phyloP scores from a whole-genome alignment of 2,797 vertebrate genomes.

The Lagorchestes hirsutus region DNA sequence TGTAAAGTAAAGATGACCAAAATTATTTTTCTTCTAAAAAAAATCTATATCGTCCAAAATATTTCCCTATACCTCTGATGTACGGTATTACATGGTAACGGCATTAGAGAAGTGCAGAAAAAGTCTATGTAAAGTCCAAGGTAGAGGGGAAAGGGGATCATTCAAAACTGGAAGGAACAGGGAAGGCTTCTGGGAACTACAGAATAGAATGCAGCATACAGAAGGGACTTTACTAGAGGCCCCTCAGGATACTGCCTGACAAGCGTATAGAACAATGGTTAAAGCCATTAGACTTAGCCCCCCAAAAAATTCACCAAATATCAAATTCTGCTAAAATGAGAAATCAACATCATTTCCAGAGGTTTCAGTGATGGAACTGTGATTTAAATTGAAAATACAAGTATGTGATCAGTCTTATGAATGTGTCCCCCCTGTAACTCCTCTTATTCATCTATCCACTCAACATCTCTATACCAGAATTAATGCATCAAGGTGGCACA shows the following conservation, averaged over 20 bases:
- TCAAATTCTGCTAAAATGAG: not conserved
- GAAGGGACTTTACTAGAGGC: conserved; percentile 46
- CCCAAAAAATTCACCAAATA: not conserved
- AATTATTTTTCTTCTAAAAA: not conserved
- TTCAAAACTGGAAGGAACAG: not conserved
- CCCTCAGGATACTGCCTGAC: conserved; percentile 34
- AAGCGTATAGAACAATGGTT: conserved; percentile 22
- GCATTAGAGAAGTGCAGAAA: not conserved
- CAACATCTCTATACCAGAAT: not conserved
- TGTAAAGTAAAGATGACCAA: not conserved
- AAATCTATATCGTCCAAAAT: not conserved
- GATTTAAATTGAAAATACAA: not conserved
- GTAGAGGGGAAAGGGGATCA: not conserved
- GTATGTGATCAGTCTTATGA: not conserved
- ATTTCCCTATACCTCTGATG: not conserved
- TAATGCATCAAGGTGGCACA: not conserved
- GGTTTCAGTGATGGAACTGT: not conserved
- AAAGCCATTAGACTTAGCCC: not conserved
- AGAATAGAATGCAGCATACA: conserved; percentile 43
- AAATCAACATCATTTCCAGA: not conserved
- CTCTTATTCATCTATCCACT: not conserved
- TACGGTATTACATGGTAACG: not conserved
- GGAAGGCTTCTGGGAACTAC: conserved; percentile 13
- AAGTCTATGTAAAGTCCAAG: not conserved
- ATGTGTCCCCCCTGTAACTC: not conserved